Evolutionary conservation across 2,888 invertebrate species (phyloP).

Genomic region (Anodontia alba): DNA sequence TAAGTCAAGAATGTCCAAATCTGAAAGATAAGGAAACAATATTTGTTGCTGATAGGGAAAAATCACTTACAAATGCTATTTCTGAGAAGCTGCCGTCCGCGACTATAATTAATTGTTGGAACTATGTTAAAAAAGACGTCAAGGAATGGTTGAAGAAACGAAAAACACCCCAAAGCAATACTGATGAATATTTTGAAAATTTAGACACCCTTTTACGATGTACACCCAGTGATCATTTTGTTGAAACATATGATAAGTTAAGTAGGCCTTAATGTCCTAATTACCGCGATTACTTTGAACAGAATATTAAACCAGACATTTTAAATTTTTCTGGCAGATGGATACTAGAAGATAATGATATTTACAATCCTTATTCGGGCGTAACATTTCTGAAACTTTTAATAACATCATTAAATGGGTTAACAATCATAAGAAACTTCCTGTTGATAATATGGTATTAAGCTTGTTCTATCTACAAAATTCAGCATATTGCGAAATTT

Average conservation of each 20-base stretch:
- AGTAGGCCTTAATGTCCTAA: slow-evolving; percentile 10
- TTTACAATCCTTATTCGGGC: slow-evolving; percentile 32
- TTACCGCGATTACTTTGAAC: not conserved
- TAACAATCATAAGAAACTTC: slow-evolving; percentile 22
- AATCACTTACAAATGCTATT: slow-evolving; percentile 16
- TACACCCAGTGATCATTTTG: not conserved
- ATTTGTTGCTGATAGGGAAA: slow-evolving; percentile 33
- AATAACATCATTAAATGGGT: slow-evolving; percentile 31
- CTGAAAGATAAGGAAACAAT: not conserved
- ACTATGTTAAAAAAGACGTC: slow-evolving; percentile 18
- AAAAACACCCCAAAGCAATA: slow-evolving; percentile 6
- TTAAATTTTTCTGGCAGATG: slow-evolving; percentile 10
- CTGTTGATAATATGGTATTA: slow-evolving; percentile 34
- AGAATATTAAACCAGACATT: slow-evolving; percentile 11
- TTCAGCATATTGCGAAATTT: not conserved
- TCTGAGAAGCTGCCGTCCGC: slow-evolving; percentile 11
- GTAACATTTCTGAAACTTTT: slow-evolving; percentile 37
- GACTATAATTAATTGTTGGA: slow-evolving; percentile 13
- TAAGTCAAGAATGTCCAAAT: slow-evolving; percentile 25
- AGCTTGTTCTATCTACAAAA: slow-evolving; percentile 34
- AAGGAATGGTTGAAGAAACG: slow-evolving; percentile 14
- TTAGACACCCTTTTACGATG: slow-evolving; percentile 15
- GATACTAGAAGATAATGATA: slow-evolving; percentile 22
- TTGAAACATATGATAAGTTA: slow-evolving; percentile 3
- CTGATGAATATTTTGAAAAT: slow-evolving; percentile 12